These are phyloP conservation scores for Craniophora ligustri DNA, from an alignment of 2,888 invertebrate species.

Conservation along the genomic window DNA sequence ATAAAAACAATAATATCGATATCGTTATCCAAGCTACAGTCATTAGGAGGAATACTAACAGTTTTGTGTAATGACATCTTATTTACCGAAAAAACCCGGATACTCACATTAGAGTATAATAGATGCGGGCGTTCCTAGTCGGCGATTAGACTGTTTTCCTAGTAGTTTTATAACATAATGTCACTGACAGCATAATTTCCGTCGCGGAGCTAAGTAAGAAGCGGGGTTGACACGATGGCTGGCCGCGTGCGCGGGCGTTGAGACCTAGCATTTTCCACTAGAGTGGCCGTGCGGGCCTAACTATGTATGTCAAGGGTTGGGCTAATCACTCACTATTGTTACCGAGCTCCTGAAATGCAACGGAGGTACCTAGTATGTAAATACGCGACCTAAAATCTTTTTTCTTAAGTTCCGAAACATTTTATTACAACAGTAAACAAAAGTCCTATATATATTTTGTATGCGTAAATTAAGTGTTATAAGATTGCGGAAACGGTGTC, in stretches of 20 bases:
- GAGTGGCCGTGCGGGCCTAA: slow-evolving; percentile 78
- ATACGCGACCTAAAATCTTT: slow-evolving; percentile 58
- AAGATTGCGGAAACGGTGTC: slow-evolving; percentile 80
- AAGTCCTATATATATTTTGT: slow-evolving; percentile 3
- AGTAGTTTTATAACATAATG: slow-evolving; percentile 31
- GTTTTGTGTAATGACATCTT: neutral
- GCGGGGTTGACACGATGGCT: slow-evolving; percentile 49
- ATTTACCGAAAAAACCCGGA: neutral
- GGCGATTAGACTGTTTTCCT: slow-evolving; percentile 23
- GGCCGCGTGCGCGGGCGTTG: slow-evolving; percentile 65
- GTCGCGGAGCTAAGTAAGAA: slow-evolving; percentile 59
- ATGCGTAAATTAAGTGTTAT: slow-evolving; percentile 36
- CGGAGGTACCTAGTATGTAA: slow-evolving; percentile 58
- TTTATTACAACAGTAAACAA: slow-evolving; percentile 15
- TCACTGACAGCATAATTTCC: slow-evolving; percentile 59
- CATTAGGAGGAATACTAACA: neutral
- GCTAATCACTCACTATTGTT: slow-evolving; percentile 83
- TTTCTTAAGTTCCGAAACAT: slow-evolving; percentile 35
- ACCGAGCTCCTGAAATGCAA: slow-evolving; percentile 78
- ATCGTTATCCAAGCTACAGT: neutral
- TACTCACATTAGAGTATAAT: neutral
- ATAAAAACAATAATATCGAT: neutral
- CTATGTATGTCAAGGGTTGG: slow-evolving; percentile 86
- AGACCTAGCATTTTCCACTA: slow-evolving; percentile 85
- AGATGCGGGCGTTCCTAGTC: neutral